These are phyloP conservation scores for Stratiolaelaps scimitus DNA, from an alignment of 1,140 invertebrate genomes.

Conservation along the genomic window DNA sequence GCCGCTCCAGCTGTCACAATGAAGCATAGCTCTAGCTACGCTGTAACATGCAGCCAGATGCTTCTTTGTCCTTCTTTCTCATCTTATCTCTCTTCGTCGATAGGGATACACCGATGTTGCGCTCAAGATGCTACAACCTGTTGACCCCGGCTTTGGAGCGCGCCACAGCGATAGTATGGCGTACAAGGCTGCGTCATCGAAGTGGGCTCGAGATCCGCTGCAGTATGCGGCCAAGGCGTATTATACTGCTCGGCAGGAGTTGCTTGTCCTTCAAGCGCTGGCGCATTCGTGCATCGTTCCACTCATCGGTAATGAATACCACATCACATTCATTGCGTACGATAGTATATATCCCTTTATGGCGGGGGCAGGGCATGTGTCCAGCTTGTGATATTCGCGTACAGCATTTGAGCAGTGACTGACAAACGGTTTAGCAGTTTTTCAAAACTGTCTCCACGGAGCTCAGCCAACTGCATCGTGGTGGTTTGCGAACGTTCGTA, in stretches of 20 bases:
- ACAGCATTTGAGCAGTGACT: no score
- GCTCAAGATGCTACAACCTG: conserved; percentile 87
- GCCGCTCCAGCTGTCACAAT: neutral
- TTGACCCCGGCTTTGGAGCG: conserved; percentile 66
- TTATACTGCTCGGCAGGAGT: conserved; percentile 80
- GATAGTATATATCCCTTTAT: no score
- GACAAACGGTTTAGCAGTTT: no score
- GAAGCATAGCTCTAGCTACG: no score
- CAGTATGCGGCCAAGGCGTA: conserved; percentile 88
- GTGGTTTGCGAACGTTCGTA: no score
- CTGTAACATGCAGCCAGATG: no score
- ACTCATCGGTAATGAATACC: conserved; percentile 41
- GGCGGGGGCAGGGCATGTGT: no score
- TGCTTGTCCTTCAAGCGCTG: conserved; percentile 71
- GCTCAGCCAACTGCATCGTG: no score
- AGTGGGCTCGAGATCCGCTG: conserved; percentile 78
- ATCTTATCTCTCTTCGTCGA: neutral
- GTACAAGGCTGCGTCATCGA: conserved; percentile 66
- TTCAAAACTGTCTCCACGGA: no score
- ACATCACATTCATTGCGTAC: no score
- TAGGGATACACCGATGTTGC: conserved; percentile 57
- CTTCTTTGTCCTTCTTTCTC: no score
- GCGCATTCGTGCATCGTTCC: conserved; percentile 83
- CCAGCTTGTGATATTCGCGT: no score
- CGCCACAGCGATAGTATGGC: conserved; percentile 58